Evolutionary conservation across 2,113 vertebrate species (phyloP), one percentile per base, ranked within the genome.

Genomic region (Neodontobutis hainanensis): DNA sequence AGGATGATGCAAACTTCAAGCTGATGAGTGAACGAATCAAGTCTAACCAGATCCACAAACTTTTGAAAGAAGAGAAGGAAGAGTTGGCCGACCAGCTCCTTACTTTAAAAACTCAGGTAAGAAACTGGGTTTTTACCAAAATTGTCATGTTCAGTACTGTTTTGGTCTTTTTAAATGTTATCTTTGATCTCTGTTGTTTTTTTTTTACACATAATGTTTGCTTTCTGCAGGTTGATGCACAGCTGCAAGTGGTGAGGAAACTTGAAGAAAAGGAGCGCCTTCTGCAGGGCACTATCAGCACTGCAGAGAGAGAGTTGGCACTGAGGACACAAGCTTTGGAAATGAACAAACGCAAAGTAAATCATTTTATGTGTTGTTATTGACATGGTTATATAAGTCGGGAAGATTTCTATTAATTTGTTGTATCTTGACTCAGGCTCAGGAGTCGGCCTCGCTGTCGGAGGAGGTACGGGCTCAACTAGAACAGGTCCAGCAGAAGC

Each of bases 1-100:
- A 99, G 69, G 97, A 99, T 15, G 97, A 99, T 35, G 97, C 97
- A 69, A 99, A 99, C 87, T 99, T 99, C 86, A 99, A 98, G 81
- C 90, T 99, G 66, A 99, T 98, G 96, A 98, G 96, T 5, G 97
- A 99, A 68, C 92, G 96, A 9, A 98, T 99, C 90, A 99, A 99
- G 82, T 96, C 95, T 58, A 99, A 99, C 88, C 97, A 98, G 92
- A 99, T 99, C 80, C 97, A 99, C 82, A 99, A 99, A 79, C 89
- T 98, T 11, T 92, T 99, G 1, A 98, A 97, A 75, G 97, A 99
- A 73, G 97, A 99, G 80, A 99, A 99, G 75, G 96, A 99, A 75
- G 97, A 99, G 78, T 87, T 99, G 9, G 95, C 96, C 2, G 96
- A 98, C 75, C 97, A 99, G 43, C 93, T 98, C 48, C 91, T 98